phyloP scores from a whole-genome alignment of 2,113 vertebrate species.

The human (Homo sapiens) region GRCh38 chr13:32658501-32659000 shows the following conservation, averaged over 20 bases:
- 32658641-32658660: not conserved
- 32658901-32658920: constrained; percentile 43
- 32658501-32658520: constrained; percentile 97
- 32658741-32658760: constrained; percentile 11
- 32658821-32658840: constrained; percentile 32
- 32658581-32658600: not conserved
- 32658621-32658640: not conserved
- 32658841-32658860: not conserved
- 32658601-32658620: not conserved
- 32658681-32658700: not conserved
- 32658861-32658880: not conserved
- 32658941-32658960: not conserved
- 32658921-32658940: constrained; percentile 30
- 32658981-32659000: not conserved
- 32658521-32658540: constrained; percentile 99
- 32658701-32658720: not conserved
- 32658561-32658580: constrained; percentile 20
- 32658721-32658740: not conserved
- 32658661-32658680: constrained; percentile 31
- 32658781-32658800: not conserved
- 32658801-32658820: constrained; percentile 36
- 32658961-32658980: not conserved
- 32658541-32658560: not conserved
- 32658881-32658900: constrained; percentile 17
- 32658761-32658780: not conserved